Conservation (phyloP, 2,113 vertebrate species). For the Thamnaconus septentrionalis region DNA sequence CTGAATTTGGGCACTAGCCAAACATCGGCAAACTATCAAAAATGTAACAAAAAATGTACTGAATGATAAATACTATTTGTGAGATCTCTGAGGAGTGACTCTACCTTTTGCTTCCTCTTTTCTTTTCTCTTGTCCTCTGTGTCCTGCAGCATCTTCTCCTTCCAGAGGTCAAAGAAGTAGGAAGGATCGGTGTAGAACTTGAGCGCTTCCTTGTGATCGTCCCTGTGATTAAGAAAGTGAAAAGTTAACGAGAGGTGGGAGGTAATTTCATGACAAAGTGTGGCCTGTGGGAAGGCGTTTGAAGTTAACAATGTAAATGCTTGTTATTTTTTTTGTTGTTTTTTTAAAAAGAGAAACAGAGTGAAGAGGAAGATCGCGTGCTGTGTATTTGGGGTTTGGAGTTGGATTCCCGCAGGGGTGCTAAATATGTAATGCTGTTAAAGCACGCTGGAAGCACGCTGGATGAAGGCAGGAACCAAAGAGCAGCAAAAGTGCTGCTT, state of each 20-base stretch:
- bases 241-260: not conserved
- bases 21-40: not conserved
- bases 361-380: slow-evolving; percentile 2
- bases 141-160: slow-evolving; percentile 99
- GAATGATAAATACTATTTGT: not conserved
- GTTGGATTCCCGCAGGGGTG: slow-evolving; percentile 35
- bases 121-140: slow-evolving; percentile 99
- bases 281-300: not conserved
- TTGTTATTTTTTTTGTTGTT: too few relatives aligned
- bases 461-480: slow-evolving; percentile 20
- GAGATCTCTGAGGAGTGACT: not conserved
- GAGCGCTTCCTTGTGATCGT: slow-evolving; percentile 94
- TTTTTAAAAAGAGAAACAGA: not conserved
- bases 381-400: slow-evolving; percentile 18
- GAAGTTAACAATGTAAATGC: slow-evolving; percentile 8
- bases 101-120: slow-evolving; percentile 79
- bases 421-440: slow-evolving; percentile 42
- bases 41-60: not conserved
- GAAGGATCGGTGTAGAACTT: slow-evolving; percentile 98
- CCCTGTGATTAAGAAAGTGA: slow-evolving; percentile 73
- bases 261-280: not conserved
- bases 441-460: slow-evolving; percentile 18
- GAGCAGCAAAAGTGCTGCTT: slow-evolving; percentile 16
- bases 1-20: too few relatives aligned
- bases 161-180: slow-evolving; percentile 99